A percentile compares a stretch with the other conserved stretches of the same genome.
Conservation (phyloP, 1,140 invertebrate genomes). For the Zophobas atratus region DNA sequence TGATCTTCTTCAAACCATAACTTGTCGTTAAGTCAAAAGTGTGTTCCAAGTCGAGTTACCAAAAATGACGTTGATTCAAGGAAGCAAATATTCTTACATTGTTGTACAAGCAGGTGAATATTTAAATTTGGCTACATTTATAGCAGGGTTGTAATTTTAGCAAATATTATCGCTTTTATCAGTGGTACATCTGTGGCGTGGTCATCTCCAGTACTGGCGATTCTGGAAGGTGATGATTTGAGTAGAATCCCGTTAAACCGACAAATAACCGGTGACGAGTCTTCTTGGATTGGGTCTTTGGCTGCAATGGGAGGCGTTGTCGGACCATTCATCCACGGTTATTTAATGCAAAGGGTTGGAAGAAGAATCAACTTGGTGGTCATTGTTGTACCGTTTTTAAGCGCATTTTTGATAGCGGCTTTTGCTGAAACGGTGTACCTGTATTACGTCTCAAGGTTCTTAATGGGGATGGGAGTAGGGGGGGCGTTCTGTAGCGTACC, state of each 20-base stretch:
- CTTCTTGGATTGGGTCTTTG: conserved; percentile 26
- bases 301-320: conserved; percentile 10
- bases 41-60: neutral
- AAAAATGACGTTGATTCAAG: neutral
- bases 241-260: conserved; percentile 1
- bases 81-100: conserved; percentile 6
- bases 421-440: conserved; percentile 18
- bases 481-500: conserved; percentile 8
- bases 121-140: neutral
- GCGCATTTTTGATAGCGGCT: conserved; percentile 4
- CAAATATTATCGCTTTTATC: conserved; percentile 15
- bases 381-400: neutral
- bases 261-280: conserved; percentile 16
- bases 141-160: conserved; percentile 12
- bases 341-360: conserved; percentile 6
- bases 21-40: neutral
- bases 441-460: conserved; percentile 12
- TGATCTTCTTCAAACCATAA: too few species aligned
- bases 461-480: conserved; percentile 14
- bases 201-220: conserved; percentile 21
- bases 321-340: conserved; percentile 18
- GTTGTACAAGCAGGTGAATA: conserved; percentile 9
- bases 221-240: conserved; percentile 3
- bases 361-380: conserved; percentile 4
- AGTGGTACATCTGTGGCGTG: conserved; percentile 17